Evolutionary conservation across 2,888 invertebrate species (phyloP).

Genomic region (Philopedon plagiatum): DNA sequence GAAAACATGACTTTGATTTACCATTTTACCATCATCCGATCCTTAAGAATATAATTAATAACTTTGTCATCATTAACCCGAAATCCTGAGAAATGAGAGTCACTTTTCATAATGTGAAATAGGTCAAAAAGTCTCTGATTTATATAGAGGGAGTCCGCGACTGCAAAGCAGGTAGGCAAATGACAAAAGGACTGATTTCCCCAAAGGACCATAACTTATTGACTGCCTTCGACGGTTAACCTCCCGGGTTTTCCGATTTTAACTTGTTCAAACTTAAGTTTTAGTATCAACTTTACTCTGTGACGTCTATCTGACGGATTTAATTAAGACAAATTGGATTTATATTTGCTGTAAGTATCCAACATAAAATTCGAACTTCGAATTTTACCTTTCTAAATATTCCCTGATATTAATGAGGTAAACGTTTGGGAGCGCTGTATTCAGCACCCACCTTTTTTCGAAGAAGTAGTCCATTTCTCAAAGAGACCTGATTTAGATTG

Average conservation of each 20-base stretch:
- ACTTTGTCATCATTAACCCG: slow-evolving; percentile 23
- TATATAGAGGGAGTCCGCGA: slow-evolving; percentile 13
- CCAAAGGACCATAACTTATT: slow-evolving; percentile 59
- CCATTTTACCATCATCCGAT: slow-evolving; percentile 25
- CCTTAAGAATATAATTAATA: slow-evolving; percentile 38
- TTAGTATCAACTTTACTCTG: neutral
- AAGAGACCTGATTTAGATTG: too few species aligned
- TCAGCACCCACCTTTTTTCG: too few species aligned
- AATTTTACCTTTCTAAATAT: too few species aligned
- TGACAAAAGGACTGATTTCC: slow-evolving; percentile 59
- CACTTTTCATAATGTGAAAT: slow-evolving; percentile 33
- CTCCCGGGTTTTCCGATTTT: slow-evolving; percentile 18
- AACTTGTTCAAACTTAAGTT: slow-evolving; percentile 20
- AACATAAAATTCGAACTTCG: too few species aligned
- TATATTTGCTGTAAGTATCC: neutral
- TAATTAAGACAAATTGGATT: neutral
- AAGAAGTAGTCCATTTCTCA: too few species aligned
- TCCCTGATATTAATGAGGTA: too few species aligned
- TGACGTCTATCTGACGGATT: neutral
- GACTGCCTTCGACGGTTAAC: slow-evolving; percentile 35
- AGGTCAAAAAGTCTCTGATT: slow-evolving; percentile 39
- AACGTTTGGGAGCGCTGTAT: too few species aligned
- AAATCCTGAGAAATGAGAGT: slow-evolving; percentile 24
- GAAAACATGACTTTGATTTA: too few species aligned
- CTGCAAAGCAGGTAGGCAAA: slow-evolving; percentile 35